Conservation (phyloP, 37 sponge, comb jelly and placozoan genomes). For the Diacarnus erythraeanus region DNA sequence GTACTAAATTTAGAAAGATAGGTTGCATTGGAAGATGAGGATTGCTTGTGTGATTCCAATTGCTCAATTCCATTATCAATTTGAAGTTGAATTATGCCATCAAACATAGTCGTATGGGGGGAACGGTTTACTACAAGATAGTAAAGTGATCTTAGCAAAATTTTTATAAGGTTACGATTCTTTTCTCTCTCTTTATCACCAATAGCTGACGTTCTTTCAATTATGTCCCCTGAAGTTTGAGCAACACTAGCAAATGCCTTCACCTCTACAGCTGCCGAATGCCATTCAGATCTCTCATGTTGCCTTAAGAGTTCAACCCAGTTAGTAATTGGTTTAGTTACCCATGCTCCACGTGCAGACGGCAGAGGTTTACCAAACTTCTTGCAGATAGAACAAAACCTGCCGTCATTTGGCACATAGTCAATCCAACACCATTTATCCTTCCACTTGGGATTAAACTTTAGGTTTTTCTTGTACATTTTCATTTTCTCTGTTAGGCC, state of each 20-base stretch:
- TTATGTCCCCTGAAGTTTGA: not conserved
- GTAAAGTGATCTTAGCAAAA: constrained; percentile 28
- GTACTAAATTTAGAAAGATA: constrained; percentile 27
- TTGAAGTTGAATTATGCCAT: constrained; percentile 23
- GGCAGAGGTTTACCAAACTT: constrained; percentile 16
- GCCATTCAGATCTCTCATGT: constrained; percentile 36
- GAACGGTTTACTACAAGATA: constrained; percentile 24
- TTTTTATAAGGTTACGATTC: constrained; percentile 25
- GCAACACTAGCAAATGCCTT: not conserved
- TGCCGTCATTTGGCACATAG: constrained; percentile 1
- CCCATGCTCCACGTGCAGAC: constrained; percentile 38
- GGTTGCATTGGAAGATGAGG: constrained; percentile 27
- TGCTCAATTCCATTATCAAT: constrained; percentile 38
- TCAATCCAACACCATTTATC: constrained; percentile 13
- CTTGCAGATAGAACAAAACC: constrained; percentile 25
- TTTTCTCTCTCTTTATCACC: constrained; percentile 1
- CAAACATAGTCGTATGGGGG: constrained; percentile 34
- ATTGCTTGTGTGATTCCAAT: constrained; percentile 16
- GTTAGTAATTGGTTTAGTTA: constrained; percentile 20
- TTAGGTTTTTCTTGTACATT: constrained; percentile 43
- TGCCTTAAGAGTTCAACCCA: constrained; percentile 25
- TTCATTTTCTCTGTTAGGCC: constrained; percentile 42
- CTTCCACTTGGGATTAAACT: constrained; percentile 30
- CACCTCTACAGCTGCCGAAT: constrained; percentile 20
- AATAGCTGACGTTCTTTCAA: not conserved